Evolutionary conservation across 2,113 vertebrate genomes (phyloP), one percentile per base, ranked within the genome.

Genomic region (Fukomys damarensis): DNA sequence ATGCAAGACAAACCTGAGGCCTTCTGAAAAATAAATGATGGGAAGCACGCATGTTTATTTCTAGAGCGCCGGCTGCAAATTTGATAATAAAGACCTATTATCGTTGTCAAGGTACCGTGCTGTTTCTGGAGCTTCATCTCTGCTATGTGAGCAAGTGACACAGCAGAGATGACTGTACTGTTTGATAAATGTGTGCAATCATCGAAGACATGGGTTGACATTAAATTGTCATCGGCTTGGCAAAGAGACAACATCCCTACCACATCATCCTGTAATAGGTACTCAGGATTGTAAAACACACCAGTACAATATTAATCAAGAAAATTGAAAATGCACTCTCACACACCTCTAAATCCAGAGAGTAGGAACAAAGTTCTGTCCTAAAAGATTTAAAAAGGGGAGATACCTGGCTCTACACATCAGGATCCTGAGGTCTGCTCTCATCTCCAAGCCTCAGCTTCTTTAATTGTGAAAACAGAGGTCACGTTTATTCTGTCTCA

Each of bases 31-130:
- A 95, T 88, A 86, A 96, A 87, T 84, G 76, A 70, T 46, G 77
- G 52, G 68, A 35, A 83, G 35, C 38, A 89, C 49, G n/a, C 52
- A 70, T 38, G 0, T 96, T 97, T 91, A 61, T 84, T 96, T 95
- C 77, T 93, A 96, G 94, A 93, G 93, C 81, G 56, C n/a, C 1
- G 10, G 43, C 54, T 88, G 91, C 84, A 96, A 94, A 90, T 96
- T 88, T 88, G 84, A 80, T 93, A 88, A 95, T 93, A 93, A 95
- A 94, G 91, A 95, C 91, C 93, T 86, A 80, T 96, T 96, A 94
- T 87, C 82, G 26, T 74, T 94, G 91, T 97, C 93, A 91, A 88
- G 72, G 52, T 76, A 89, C 76, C 58, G 90, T 68, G n/a, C 89
- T 89, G 20, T 72, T 87, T 58, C 81, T 93, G 59, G 86, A 87